These are phyloP conservation scores for Halesus radiatus DNA, from an alignment of 1,140 invertebrate genomes.

Conservation along the genomic window DNA sequence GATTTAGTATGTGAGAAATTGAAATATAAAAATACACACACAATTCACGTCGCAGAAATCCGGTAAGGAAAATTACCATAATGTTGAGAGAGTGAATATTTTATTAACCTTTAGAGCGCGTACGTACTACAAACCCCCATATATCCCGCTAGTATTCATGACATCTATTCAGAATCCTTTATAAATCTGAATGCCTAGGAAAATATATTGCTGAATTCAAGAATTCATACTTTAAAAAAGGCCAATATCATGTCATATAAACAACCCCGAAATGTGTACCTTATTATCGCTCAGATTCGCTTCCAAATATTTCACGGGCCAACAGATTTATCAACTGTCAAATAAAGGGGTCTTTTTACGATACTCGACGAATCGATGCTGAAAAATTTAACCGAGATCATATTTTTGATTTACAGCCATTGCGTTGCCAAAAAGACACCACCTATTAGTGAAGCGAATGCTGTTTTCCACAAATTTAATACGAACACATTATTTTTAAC, in stretches of 20 bases:
- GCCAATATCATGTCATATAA: neutral
- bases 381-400: no score
- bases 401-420: no score
- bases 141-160: conserved; percentile 42
- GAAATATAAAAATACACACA: conserved; percentile 50
- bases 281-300: no score
- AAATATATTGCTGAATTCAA: conserved; percentile 33
- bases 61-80: conserved; percentile 52
- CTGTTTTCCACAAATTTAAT: no score
- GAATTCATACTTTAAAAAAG: conserved; percentile 16
- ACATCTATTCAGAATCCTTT: conserved; percentile 15
- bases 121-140: conserved; percentile 14
- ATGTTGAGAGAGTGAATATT: conserved; percentile 53
- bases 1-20: conserved; percentile 52
- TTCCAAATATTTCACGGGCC: no score
- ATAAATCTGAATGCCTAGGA: conserved; percentile 30
- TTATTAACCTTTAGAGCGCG: conserved; percentile 47
- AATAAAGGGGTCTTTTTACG: no score
- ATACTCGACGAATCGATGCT: no score
- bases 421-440: no score
- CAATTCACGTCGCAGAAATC: conserved; percentile 42
- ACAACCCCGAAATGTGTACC: neutral
- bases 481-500: no score
- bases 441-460: no score
- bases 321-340: no score